Evolutionary conservation across 2,888 invertebrate species (phyloP).

Genomic region (Dicranocentrus wangi): DNA sequence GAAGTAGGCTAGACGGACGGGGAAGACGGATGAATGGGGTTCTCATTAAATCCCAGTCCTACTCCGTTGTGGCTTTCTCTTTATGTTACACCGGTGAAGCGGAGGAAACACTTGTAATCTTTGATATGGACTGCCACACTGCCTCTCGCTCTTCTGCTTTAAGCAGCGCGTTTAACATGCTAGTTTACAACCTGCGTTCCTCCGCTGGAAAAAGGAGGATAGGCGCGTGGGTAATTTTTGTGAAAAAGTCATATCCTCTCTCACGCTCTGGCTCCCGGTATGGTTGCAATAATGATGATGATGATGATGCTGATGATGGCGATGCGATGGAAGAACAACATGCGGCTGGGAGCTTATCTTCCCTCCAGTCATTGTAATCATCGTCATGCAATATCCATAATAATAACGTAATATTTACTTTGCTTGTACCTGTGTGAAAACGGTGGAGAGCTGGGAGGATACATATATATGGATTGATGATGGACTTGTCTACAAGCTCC

Average conservation of each 20-base stretch:
- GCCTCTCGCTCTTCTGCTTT: neutral
- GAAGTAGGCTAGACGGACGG: neutral
- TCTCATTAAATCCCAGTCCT: conserved; percentile 9
- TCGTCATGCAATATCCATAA: conserved; percentile 18
- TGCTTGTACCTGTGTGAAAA: no score
- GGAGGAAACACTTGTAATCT: neutral
- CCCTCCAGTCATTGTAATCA: conserved; percentile 25
- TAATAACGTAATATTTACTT: conserved; percentile 19
- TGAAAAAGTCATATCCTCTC: no score
- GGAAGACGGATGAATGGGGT: conserved; percentile 2
- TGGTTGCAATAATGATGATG: conserved; percentile 11
- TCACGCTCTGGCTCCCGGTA: no score
- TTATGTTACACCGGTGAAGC: neutral
- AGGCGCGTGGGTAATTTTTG: no score
- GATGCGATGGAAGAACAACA: neutral
- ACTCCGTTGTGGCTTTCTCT: neutral
- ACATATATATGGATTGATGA: no score
- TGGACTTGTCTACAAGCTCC: no score
- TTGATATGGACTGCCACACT: neutral
- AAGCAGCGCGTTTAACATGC: neutral
- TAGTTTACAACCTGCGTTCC: conserved; percentile 7
- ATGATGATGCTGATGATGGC: neutral
- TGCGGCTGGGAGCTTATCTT: conserved; percentile 14
- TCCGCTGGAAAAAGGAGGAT: no score
- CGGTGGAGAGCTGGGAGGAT: no score